Base-by-base conservation (phyloP, 2,888 invertebrate genomes). In the Calliphora vomitoria region DNA sequence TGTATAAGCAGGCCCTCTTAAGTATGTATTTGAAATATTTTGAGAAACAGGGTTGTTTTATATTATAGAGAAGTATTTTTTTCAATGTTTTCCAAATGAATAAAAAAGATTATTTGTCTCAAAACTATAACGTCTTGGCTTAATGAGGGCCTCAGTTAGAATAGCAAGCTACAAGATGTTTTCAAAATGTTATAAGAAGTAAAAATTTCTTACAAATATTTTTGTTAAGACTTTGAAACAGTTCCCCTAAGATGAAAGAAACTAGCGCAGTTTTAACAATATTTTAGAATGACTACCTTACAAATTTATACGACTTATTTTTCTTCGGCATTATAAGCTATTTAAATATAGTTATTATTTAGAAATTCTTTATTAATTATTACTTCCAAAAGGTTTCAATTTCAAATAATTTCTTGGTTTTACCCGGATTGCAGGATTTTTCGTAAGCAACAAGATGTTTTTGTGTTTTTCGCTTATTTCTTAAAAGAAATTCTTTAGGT, bases 341-440 rank as follows among this genome's bases (percentile, higher is more conserved):
- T 44, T 44, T 44, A 11, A 44, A 11, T 44, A 44, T 44, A 44
- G 11, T 25, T 25, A 25, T 25, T 25, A 25, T 44, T 44, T 44
- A 44, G 10, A 44, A 44, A 11, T 44, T 44, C 25, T 25, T 25
- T 25, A 25, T 25, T n/a, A n/a, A 41, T 44, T 10, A 50, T 6
- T n/a, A 5, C 6, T 20, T 13, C 11, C 8, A 64, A 41, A 53
- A 44, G 55, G 64, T 55, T 78, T 55, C 64, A 44, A 58, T 78
- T 71, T 78, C 62, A 20, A 31, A 71, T 10, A 85, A 85, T 38
- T 69, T 75, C 80, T 85, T 85, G n/a, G n/a, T 47, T 41, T 35
- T 55, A 69, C 15, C 18, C 81, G 80, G 69, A 41, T 41, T 44
- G 38, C 18, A 85, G 82, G 10, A 58, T 35, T 82, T 25, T 58